Conservation (phyloP, 37 sponge, comb jelly and placozoan genomes). For the Aplysina aerophoba region DNA sequence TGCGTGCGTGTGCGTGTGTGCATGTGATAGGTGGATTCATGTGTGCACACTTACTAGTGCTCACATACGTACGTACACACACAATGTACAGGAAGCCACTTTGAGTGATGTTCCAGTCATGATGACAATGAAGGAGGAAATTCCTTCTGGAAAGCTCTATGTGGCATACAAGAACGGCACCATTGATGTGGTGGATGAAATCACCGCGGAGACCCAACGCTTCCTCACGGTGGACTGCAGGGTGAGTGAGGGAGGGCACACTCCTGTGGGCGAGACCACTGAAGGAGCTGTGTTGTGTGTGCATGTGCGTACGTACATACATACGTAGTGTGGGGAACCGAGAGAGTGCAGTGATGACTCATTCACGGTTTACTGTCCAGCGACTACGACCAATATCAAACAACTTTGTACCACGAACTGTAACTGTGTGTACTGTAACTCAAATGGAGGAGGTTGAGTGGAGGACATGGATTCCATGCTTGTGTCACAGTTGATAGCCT, state of each 20-base stretch:
- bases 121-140: conserved; percentile 68
- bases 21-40: too few relatives aligned
- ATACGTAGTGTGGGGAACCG: too few relatives aligned
- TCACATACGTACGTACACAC: background rate
- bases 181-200: conserved; percentile 70
- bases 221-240: conserved; percentile 56
- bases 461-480: too few relatives aligned
- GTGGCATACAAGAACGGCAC: conserved; percentile 55
- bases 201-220: conserved; percentile 43
- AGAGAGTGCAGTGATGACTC: too few relatives aligned
- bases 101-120: conserved; percentile 56
- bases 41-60: background rate
- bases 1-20: background rate
- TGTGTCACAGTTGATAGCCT: too few relatives aligned
- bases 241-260: conserved; percentile 2
- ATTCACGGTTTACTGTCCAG: too few relatives aligned
- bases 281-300: background rate
- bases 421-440: too few relatives aligned
- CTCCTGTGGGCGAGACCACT: background rate
- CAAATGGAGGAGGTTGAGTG: too few relatives aligned
- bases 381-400: too few relatives aligned
- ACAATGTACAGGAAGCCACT: conserved; percentile 44
- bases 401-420: too few relatives aligned
- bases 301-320: background rate
- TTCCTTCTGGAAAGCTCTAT: conserved; percentile 66